Base-by-base conservation (phyloP, 2,113 vertebrate species). In the Calypte anna region DNA sequence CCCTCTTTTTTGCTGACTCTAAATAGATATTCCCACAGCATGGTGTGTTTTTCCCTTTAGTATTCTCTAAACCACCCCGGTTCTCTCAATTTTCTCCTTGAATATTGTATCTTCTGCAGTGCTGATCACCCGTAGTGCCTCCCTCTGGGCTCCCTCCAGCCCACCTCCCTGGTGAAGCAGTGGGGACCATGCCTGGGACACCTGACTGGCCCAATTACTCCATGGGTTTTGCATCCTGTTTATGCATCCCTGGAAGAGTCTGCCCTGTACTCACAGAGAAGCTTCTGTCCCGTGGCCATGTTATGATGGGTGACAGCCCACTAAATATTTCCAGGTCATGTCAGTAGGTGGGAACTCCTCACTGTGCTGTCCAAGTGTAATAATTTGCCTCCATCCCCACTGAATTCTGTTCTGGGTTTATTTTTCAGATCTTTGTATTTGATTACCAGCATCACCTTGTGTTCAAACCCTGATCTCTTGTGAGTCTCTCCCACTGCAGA, bases 21-120 rank as follows among this genome's bases (percentile, higher is more conserved):
- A 23, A 66, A 43, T 61, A 9, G 2, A 24, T 13, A 1, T 61
- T 48, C 59, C 64, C 51, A n/a, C 5, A 7, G 55, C 0, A 1
- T 8, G 82, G 16, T 28, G 23, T 51, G 23, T 50, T 87, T 87
- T 50, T 75, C 46, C n/a, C 57, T 54, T 44, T 2, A 3, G 13
- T 8, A 30, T 43, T 57, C 68, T 55, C 50, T 33, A 28, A 30
- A 5, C 16, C 54, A 15, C 48, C 15, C 30, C 40, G 30, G 2
- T 28, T 86, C 23, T n/a, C 55, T 55, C 58, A 1, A 0, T 51
- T 73, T 81, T 61, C 40, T 20, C 59, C 38, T 77, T 8, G 20
- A 70, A 16, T 38, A 2, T 6, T 55, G 30, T 12, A 6, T 64
- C 73, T 76, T 82, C 76, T 76, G 11, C 4, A 28, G 30, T 27